Evolutionary conservation across 2,113 vertebrate species (phyloP), one percentile per base, ranked within the genome.

Genomic region (Phrynocephalus versicolor): DNA sequence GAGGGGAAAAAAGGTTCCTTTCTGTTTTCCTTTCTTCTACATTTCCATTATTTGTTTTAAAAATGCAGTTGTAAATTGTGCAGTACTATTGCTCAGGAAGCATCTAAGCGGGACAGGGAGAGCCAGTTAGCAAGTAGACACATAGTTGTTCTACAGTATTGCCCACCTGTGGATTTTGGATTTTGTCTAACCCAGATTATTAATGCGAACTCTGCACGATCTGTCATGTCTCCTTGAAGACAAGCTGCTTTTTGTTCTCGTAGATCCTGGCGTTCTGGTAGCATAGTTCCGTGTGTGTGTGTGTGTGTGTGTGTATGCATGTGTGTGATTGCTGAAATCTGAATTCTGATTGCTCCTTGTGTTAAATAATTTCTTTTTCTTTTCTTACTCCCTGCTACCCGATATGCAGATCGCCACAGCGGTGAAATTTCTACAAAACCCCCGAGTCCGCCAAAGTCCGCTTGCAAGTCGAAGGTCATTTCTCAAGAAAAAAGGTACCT

Each of bases 401-500:
- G 10, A 60, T 80, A 45, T 45, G 82, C 95, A 99, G 98, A 97
- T 99, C 92, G 95, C 96, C 88, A 99, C 99, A 27, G 98, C 98
- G 79, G 97, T 99, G 90, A 98, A 99, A 94, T 99, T 99, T 95
- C 96, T 99, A 65, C 98, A 99, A 94, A 99, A 99, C 94, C 96
- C 97, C 13, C 97, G 98, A 85, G 99, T 99, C 78, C 97, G 96
- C 65, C 98, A 99, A 92, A 99, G 98, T 89, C 97, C 98, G 0
- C 85, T 98, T 79, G 95, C 96, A 76, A 97, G 96, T 92, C 97
- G 97, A 95, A 99, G 96, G 96, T 96, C 97, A 0, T 99, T 99
- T 94, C 95, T 99, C 89, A 98, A 98, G 96, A 99, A 98, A 94
- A 99, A 99, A 98, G 98, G 99, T 99, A 98, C 93, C 67, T 16